A percentile compares a stretch with the other conserved stretches of the same genome.
Evolutionary conservation across 2,113 vertebrate species (phyloP).

Genomic region (Motacilla tschutschensis): DNA sequence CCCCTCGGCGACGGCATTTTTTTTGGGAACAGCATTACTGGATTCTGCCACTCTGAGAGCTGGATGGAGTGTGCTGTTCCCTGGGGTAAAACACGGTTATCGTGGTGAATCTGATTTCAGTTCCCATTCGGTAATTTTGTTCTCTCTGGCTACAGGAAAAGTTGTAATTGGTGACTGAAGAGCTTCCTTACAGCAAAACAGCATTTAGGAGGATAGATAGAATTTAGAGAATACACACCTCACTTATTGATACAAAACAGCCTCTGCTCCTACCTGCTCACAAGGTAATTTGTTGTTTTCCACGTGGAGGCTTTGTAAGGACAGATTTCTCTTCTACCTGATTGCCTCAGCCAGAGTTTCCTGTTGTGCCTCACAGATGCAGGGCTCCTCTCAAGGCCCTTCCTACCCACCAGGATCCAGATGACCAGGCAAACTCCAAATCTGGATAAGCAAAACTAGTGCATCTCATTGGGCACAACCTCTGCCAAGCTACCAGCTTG

Average conservation of each 20-base stretch:
- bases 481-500: not conserved
- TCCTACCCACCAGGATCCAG: not conserved
- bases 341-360: not conserved
- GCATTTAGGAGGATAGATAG: not conserved
- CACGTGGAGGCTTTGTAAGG: not conserved
- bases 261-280: not conserved
- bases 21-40: not conserved
- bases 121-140: not conserved
- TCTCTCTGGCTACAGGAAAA: not conserved
- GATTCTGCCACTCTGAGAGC: not conserved
- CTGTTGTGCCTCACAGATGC: rapidly evolving
- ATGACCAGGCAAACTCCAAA: not conserved
- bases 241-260: not conserved
- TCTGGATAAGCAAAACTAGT: not conserved
- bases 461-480: not conserved
- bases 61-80: not conserved
- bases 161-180: not conserved
- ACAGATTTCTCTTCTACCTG: not conserved
- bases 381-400: not conserved
- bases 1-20: not conserved
- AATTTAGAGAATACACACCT: not conserved
- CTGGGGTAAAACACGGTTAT: not conserved
- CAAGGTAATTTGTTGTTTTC: not conserved
- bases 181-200: constrained; percentile 10
- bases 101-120: not conserved